Evolutionary conservation across 2,888 invertebrate species (phyloP), one percentile per base, ranked within the genome.

Genomic region (Laothoe populi): DNA sequence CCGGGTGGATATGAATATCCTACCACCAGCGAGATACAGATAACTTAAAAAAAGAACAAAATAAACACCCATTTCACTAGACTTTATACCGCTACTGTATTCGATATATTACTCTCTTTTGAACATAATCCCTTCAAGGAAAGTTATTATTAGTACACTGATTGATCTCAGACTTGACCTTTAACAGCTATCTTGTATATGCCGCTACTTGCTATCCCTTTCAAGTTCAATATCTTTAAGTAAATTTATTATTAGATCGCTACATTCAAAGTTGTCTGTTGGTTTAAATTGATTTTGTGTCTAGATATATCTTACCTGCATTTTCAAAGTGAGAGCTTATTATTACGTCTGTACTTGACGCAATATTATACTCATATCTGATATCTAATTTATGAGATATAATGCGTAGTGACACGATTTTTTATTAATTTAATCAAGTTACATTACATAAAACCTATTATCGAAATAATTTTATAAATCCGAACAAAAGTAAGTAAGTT

Each of bases 181-280:
- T 53, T 53, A 19, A 31, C 19, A 35, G 31, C 10, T 19, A 35
- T 1, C 53, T 35, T 53, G 31, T 35, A 53, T 21, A 31, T 31
- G 35, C 35, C 35, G 35, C 53, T 53, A 11, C 53, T 53, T 35
- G 11, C 31, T 53, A 19, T 35, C 46, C 31, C 35, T 53, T 53
- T 53, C 53, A 53, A 53, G 53, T 53, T 53, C 53, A 53, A 53
- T 49, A n/a, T 35, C 31, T 19, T 31, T 35, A 53, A 31, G 53
- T 53, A 35, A 35, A 48, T 11, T 35, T 53, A 53, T 53, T 53
- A 35, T 53, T 53, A 53, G 53, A 53, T 31, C 53, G 31, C 19
- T 48, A 35, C 31, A n/a, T n/a, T 53, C 53, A 53, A 31, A 19
- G 31, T 19, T 26, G 53, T 53, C 53, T 53, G 53, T 19, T 10